Evolutionary conservation across 1,140 invertebrate species (phyloP).

Genomic region (Megathymus violae): DNA sequence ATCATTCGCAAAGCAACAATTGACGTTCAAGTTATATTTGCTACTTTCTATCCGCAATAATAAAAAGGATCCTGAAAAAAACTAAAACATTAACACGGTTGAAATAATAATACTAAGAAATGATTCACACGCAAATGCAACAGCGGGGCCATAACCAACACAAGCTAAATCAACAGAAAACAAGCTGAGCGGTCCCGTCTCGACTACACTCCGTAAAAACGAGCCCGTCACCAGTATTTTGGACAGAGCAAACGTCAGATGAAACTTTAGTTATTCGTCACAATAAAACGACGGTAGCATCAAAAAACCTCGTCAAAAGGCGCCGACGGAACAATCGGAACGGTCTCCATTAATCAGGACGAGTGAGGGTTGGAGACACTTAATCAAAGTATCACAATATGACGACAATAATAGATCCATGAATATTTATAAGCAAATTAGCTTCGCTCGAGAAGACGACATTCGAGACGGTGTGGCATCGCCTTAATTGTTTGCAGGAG

Average conservation of each 20-base stretch:
- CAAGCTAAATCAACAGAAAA: constrained; percentile 1
- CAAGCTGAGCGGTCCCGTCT: background rate
- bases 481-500: constrained; percentile 60
- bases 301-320: constrained; percentile 58
- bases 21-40: no score
- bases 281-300: constrained; percentile 55
- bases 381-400: constrained; percentile 81
- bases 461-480: constrained; percentile 61
- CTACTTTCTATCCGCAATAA: no score
- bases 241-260: constrained; percentile 23
- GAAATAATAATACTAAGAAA: no score
- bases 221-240: background rate
- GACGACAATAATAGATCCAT: constrained; percentile 63
- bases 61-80: no score
- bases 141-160: background rate
- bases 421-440: constrained; percentile 80
- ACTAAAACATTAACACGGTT: no score
- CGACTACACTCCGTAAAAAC: constrained; percentile 6
- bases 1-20: no score
- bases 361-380: constrained; percentile 63
- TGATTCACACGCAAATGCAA: no score
- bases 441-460: constrained; percentile 47
- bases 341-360: constrained; percentile 64
- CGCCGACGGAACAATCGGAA: constrained; percentile 54
- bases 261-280: constrained; percentile 29